These are phyloP conservation scores for Ptychochromis oligacanthus DNA, from an alignment of 2,113 vertebrate species.

Conservation along the genomic window DNA sequence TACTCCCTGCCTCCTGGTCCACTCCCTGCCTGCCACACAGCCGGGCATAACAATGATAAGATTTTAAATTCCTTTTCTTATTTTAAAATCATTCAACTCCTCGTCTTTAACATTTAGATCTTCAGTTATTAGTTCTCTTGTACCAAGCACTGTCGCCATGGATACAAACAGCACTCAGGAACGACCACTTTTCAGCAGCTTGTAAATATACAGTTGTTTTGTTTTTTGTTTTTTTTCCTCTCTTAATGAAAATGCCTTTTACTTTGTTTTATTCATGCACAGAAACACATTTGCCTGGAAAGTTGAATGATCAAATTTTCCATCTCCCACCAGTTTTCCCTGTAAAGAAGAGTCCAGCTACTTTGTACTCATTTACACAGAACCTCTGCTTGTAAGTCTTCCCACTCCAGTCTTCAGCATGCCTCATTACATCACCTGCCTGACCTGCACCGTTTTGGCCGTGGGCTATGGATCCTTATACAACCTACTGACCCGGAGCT, in stretches of 20 bases:
- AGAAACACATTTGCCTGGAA: neutral
- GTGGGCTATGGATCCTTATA: slow-evolving; percentile 98
- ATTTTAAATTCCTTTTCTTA: neutral
- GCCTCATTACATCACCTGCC: slow-evolving; percentile 89
- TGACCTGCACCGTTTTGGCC: slow-evolving; percentile 96
- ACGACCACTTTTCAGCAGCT: slow-evolving; percentile 85
- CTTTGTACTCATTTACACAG: slow-evolving; percentile 93
- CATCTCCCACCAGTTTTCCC: slow-evolving; percentile 84
- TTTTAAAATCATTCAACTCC: neutral
- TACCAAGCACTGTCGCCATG: slow-evolving; percentile 88
- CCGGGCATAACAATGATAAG: too few species aligned
- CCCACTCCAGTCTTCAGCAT: slow-evolving; percentile 95
- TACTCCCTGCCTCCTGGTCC: too few species aligned
- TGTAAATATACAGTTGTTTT: slow-evolving; percentile 82
- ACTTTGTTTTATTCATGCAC: neutral
- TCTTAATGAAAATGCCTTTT: neutral
- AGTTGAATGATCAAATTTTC: neutral
- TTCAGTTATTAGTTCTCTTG: slow-evolving; percentile 92
- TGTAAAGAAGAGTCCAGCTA: slow-evolving; percentile 89
- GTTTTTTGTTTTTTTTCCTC: neutral
- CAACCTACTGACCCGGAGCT: slow-evolving; percentile 95
- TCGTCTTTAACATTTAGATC: slow-evolving; percentile 78
- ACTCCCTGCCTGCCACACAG: too few species aligned
- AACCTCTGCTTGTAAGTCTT: slow-evolving; percentile 93
- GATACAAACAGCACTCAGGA: slow-evolving; percentile 81